Evolutionary conservation across 2,113 vertebrate species (phyloP).

Genomic region (Clarias batrachus): DNA sequence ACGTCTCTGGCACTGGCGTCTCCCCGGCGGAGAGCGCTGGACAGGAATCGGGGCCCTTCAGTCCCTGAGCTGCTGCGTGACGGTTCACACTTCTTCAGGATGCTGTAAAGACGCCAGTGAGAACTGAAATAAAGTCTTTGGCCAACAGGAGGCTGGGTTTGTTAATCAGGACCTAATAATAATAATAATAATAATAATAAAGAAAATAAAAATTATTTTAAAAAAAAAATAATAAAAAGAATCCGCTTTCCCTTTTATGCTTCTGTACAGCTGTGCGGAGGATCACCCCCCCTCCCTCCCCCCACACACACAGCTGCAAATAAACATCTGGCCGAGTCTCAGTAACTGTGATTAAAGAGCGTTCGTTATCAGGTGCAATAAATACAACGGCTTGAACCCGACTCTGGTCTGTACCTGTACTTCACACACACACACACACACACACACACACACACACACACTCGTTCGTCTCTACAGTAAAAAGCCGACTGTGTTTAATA

Average conservation of each 20-base stretch:
- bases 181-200: background rate
- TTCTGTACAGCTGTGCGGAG: background rate
- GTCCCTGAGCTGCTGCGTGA: slow-evolving; percentile 54
- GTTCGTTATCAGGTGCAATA: slow-evolving; percentile 7
- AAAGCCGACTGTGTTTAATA: slow-evolving; percentile 18
- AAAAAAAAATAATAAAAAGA: background rate
- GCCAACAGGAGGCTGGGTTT: slow-evolving; percentile 25
- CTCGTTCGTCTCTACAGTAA: background rate
- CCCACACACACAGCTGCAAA: background rate
- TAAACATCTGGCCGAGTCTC: background rate
- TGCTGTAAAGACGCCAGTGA: slow-evolving; percentile 26
- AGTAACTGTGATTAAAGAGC: background rate
- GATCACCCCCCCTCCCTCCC: too few relatives aligned
- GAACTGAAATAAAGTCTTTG: slow-evolving; percentile 39
- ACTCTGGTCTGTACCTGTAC: slow-evolving; percentile 25
- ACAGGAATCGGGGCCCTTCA: slow-evolving; percentile 28
- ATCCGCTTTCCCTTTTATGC: slow-evolving; percentile 3
- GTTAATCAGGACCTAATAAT: background rate
- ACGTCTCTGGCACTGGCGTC: background rate
- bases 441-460: background rate
- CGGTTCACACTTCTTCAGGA: slow-evolving; percentile 51
- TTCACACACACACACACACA: background rate
- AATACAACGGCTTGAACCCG: slow-evolving; percentile 27
- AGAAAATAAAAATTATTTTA: background rate
- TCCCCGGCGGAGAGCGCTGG: background rate